phyloP scores from a whole-genome alignment of 2,888 invertebrate genomes.

The Piscicola geometra region DNA sequence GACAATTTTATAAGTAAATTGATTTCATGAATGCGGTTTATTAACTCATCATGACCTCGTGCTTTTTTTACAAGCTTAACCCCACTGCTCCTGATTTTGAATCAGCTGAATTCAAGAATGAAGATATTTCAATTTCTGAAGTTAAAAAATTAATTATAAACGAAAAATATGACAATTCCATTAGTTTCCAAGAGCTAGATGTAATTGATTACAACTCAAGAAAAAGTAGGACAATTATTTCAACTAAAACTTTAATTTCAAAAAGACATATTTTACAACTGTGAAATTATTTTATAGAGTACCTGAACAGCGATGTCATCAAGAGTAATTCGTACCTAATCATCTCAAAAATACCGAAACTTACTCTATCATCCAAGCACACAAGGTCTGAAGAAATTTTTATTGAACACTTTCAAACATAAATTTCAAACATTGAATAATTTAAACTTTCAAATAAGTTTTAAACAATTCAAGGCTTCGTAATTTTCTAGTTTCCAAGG shows the following conservation, averaged over 20 bases:
- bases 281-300: background rate
- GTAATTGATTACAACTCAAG: background rate
- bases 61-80: conserved; percentile 4
- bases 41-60: background rate
- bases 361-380: background rate
- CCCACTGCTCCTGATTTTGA: background rate
- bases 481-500: background rate
- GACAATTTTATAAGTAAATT: too few species aligned
- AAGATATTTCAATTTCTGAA: background rate
- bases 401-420: too few species aligned
- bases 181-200: background rate
- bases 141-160: background rate
- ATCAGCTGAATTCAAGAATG: background rate
- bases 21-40: too few species aligned
- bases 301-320: background rate
- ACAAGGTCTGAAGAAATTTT: too few species aligned
- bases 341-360: background rate
- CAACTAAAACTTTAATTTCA: too few species aligned
- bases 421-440: too few species aligned
- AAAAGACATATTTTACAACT: background rate
- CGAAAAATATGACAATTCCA: background rate
- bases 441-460: too few species aligned
- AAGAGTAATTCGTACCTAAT: background rate
- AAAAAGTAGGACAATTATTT: background rate
- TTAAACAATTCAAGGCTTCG: too few species aligned